A percentile compares a stretch with the other conserved stretches of the same genome.
These are phyloP conservation scores for Stenopsyche tienmushanensis DNA, from an alignment of 1,140 invertebrate species.

Conservation along the genomic window DNA sequence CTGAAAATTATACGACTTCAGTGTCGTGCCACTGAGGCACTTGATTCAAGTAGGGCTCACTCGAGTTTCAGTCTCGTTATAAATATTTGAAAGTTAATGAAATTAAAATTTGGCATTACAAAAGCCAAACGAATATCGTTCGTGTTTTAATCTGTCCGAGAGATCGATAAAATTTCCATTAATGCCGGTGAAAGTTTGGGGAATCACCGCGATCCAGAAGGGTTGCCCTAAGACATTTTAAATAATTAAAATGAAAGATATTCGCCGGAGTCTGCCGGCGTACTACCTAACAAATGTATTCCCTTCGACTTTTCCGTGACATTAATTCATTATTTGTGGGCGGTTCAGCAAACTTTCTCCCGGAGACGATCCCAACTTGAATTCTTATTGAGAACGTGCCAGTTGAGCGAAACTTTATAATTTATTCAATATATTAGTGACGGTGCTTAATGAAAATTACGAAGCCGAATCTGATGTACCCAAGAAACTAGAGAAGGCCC, in stretches of 20 bases:
- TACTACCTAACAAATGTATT: neutral
- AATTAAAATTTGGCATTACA: too few relatives aligned
- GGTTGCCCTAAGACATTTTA: too few relatives aligned
- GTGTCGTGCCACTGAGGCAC: too few relatives aligned
- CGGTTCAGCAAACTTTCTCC: neutral
- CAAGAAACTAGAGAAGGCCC: neutral
- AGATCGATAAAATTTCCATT: too few relatives aligned
- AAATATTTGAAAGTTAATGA: too few relatives aligned
- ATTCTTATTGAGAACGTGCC: slow-evolving; percentile 5
- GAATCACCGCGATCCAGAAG: neutral
- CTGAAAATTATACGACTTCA: too few relatives aligned
- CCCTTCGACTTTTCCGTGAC: slow-evolving; percentile 3
- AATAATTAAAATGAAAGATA: slow-evolving; percentile 1
- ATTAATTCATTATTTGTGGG: slow-evolving; percentile 9
- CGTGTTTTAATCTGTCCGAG: too few relatives aligned
- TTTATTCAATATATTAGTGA: slow-evolving; percentile 8
- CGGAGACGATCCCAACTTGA: slow-evolving; percentile 3
- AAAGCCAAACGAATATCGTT: too few relatives aligned
- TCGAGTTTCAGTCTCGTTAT: too few relatives aligned
- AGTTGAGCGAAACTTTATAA: neutral
- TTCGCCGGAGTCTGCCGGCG: neutral
- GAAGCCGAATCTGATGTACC: neutral
- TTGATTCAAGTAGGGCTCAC: too few relatives aligned
- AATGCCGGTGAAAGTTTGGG: neutral
- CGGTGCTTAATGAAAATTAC: neutral